Percentiles rank a stretch among this genome's conserved stretches.
Evolutionary conservation across 2,888 invertebrate genomes (phyloP).

Genomic region (Diaprepes abbreviatus): DNA sequence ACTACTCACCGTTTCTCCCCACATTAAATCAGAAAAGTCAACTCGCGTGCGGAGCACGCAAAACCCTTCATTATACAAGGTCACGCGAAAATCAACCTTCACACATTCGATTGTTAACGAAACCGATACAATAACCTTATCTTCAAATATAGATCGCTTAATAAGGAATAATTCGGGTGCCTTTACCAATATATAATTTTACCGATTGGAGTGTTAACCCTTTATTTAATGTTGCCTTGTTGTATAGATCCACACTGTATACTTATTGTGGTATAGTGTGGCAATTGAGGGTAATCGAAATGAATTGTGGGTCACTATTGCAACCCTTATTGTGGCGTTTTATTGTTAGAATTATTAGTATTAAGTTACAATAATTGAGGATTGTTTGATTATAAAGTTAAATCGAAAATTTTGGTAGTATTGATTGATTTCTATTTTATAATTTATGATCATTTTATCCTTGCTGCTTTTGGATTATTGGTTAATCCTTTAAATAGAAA

Average conservation of each 20-base stretch:
- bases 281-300: slow-evolving; percentile 55
- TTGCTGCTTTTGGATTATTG: too few species aligned
- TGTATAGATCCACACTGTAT: not conserved
- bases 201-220: slow-evolving; percentile 15
- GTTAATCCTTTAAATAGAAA: too few species aligned
- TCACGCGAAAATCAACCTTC: slow-evolving; percentile 46
- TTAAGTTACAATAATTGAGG: slow-evolving; percentile 54
- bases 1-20: not conserved
- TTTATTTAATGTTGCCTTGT: slow-evolving; percentile 8
- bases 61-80: slow-evolving; percentile 30
- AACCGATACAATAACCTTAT: slow-evolving; percentile 60
- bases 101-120: slow-evolving; percentile 46
- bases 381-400: slow-evolving; percentile 11
- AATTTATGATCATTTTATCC: too few species aligned
- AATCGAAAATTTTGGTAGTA: too few species aligned
- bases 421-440: too few species aligned
- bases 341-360: slow-evolving; percentile 64
- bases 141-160: slow-evolving; percentile 57
- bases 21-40: slow-evolving; percentile 1
- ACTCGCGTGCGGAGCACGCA: slow-evolving; percentile 32
- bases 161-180: not conserved
- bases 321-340: slow-evolving; percentile 50
- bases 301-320: slow-evolving; percentile 45
- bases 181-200: slow-evolving; percentile 25
- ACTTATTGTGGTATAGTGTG: not conserved